Evolutionary conservation across 2,113 vertebrate species (phyloP), one percentile per base, ranked within the genome.

Genomic region (Pseudorasbora parva): DNA sequence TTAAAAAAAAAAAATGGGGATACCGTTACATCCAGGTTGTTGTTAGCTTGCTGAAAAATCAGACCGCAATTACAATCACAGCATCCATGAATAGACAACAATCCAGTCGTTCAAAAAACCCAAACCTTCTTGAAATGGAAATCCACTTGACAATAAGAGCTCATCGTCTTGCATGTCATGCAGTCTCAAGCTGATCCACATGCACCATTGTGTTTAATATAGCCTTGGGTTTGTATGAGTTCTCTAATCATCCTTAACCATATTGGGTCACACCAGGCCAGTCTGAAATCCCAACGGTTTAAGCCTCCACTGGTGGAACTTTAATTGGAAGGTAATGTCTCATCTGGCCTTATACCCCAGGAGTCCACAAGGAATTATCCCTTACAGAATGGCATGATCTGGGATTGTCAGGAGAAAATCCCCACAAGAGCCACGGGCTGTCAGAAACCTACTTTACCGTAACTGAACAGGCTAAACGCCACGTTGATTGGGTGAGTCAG

Each of bases 271-370:
- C 7, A 69, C 27, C 60, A 71, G 30, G 82, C 47, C 82, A 37
- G 25, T 78, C 45, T 84, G 9, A 77, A 77, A 78, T 47, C 59
- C 21, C 30, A 56, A 15, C 0, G 27, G 49, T 78, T 57, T 62
- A 45, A 76, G 25, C 10, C 37, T 57, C 15, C 1, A 23, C 62
- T 66, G 27, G 71, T 47, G 51, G 10, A 57, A 68, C 19, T 78
- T 51, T 69, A 78, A 78, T 66, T 84, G 75, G 49, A 69, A 78
- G 54, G 17, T 69, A 60, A 57, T 78, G 82, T 59, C 49, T 78
- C 62, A 78, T 84, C 82, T 69, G 54, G 49, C 62, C 74, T 78
- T 57, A 81, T 17, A 81, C 78, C 60, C 64, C 4, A 71, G n/a
- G 62, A 84, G 62, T 78, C 75, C 51, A 60, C 62, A n/a, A 37